These are phyloP conservation scores for Sebastes kiyomatsui DNA, from an alignment of 2,797 vertebrate species.

Conservation along the genomic window DNA sequence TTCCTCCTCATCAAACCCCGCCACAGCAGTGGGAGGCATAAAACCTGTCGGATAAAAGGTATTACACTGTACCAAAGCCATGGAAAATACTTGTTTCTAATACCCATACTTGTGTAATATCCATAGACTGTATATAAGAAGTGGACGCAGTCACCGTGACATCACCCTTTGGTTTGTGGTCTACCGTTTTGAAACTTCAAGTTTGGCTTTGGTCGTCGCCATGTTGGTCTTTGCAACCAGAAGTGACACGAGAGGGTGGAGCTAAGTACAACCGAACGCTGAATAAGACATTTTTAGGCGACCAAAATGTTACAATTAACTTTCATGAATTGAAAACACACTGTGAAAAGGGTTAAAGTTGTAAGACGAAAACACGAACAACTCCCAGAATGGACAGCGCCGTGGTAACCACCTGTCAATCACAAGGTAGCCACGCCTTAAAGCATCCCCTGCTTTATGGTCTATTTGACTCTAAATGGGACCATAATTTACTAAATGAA, in stretches of 20 bases:
- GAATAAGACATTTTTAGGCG: neutral
- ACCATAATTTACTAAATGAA: neutral
- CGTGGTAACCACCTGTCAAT: neutral
- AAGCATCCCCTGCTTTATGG: neutral
- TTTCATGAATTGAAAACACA: neutral
- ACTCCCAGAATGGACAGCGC: too few species aligned
- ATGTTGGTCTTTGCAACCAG: neutral
- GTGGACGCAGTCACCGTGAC: neutral
- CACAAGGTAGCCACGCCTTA: neutral
- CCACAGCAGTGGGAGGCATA: neutral
- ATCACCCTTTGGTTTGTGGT: neutral
- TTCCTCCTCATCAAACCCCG: neutral
- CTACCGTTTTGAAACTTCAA: neutral
- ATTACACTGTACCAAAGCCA: neutral
- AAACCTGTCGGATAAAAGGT: neutral
- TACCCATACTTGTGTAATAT: neutral
- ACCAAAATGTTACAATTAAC: neutral
- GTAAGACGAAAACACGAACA: too few species aligned
- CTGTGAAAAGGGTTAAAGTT: neutral
- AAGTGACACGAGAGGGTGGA: neutral
- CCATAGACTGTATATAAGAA: too few species aligned
- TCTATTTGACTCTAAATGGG: neutral
- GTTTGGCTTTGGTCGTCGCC: neutral
- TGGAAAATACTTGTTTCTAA: neutral
- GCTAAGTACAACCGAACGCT: neutral